Conservation (phyloP, 2,888 invertebrate genomes). For the Strigamia transsilvanica region DNA sequence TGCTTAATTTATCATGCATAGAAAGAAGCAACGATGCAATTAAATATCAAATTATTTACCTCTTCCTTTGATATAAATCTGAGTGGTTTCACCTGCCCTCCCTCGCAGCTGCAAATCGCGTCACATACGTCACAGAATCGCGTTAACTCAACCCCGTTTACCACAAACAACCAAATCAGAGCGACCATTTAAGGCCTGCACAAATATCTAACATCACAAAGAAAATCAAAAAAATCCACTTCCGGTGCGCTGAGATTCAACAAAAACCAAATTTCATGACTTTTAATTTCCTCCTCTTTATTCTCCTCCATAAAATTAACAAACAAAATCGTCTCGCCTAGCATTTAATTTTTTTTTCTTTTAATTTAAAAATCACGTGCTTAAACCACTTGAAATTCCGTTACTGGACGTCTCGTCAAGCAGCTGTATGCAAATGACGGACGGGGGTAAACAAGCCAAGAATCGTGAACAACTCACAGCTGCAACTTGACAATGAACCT, state of each 20-base stretch:
- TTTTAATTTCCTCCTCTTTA: background rate
- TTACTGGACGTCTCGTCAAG: slow-evolving; percentile 15
- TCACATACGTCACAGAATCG: background rate
- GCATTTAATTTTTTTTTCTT: too few relatives aligned
- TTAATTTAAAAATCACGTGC: background rate
- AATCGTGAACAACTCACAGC: background rate
- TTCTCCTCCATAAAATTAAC: background rate
- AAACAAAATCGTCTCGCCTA: background rate
- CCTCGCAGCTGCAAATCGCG: slow-evolving; percentile 19
- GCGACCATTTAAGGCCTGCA: background rate
- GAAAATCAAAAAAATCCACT: slow-evolving; percentile 17
- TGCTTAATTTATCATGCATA: slow-evolving; percentile 45
- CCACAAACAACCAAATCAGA: background rate
- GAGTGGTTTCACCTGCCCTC: slow-evolving; percentile 39
- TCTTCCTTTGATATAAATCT: slow-evolving; percentile 33
- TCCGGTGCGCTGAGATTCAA: background rate
- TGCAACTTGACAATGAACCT: slow-evolving; percentile 40
- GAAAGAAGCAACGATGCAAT: background rate
- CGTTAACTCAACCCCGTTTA: background rate
- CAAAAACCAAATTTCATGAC: background rate
- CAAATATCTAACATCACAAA: slow-evolving; percentile 14
- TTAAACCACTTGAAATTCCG: slow-evolving; percentile 21
- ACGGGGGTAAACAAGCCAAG: slow-evolving; percentile 4
- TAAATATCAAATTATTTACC: slow-evolving; percentile 21
- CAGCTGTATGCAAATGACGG: slow-evolving; percentile 40